These are phyloP conservation scores for Contarinia nasturtii DNA, from an alignment of 1,140 invertebrate genomes.

Conservation along the genomic window DNA sequence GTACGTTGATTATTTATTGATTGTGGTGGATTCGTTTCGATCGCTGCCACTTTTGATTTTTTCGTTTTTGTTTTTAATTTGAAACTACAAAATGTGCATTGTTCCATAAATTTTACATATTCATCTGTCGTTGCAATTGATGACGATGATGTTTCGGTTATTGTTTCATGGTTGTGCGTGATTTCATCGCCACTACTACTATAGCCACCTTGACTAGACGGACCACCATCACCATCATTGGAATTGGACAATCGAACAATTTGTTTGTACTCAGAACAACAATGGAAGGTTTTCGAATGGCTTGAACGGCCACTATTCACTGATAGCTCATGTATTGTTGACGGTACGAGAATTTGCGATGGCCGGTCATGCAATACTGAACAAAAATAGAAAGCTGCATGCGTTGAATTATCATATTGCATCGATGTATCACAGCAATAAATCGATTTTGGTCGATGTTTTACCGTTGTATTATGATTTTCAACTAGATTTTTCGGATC, in stretches of 20 bases:
- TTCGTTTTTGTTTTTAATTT: conserved; percentile 10
- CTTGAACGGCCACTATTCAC: too few species aligned
- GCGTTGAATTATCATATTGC: conserved; percentile 14
- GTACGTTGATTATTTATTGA: conserved; percentile 22
- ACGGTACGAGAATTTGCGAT: background rate
- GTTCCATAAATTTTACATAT: conserved; percentile 19
- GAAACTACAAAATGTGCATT: conserved; percentile 21
- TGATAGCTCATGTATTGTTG: background rate
- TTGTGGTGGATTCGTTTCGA: background rate
- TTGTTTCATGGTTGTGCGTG: conserved; percentile 1
- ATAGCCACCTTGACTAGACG: too few species aligned
- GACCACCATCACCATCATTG: background rate
- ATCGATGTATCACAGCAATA: conserved; percentile 20
- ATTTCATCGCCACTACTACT: conserved; percentile 5
- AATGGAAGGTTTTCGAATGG: conserved; percentile 15
- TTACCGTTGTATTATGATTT: background rate
- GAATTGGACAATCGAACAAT: background rate
- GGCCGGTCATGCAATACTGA: conserved; percentile 15
- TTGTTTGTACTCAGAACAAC: conserved; percentile 9
- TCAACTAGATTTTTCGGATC: conserved; percentile 11
- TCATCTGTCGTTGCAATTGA: background rate
- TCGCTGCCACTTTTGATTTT: conserved; percentile 5
- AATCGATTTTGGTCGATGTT: conserved; percentile 6
- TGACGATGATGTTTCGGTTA: conserved; percentile 1
- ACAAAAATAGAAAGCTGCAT: conserved; percentile 19